Percentiles rank a stretch among this genome's conserved stretches.
Conservation (phyloP, 2,113 vertebrate species). For the Prinia subflava region DNA sequence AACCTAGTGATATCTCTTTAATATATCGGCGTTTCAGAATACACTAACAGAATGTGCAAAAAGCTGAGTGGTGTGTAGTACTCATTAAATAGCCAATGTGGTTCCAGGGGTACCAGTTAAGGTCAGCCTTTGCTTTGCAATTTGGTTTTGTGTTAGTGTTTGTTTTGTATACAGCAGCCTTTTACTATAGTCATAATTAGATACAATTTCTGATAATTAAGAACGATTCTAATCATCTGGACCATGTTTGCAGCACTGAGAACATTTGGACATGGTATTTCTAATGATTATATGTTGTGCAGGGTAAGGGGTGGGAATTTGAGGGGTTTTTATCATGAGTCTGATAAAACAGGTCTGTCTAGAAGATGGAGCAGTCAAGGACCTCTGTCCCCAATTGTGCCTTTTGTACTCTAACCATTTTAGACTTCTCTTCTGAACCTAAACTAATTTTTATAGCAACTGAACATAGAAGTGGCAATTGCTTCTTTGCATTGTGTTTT, state of each 20-base stretch:
- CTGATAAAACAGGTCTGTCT: not conserved
- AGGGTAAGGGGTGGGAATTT: not conserved
- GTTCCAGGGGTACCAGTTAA: constrained; percentile 33
- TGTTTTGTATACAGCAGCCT: constrained; percentile 44
- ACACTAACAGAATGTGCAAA: not conserved
- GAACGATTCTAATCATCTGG: not conserved
- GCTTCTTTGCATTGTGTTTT: not conserved
- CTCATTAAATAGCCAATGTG: not conserved
- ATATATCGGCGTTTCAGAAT: constrained; percentile 1
- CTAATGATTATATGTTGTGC: not conserved
- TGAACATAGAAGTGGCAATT: not conserved
- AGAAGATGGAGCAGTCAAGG: not conserved
- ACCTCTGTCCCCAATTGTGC: not conserved
- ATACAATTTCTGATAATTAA: constrained; percentile 48
- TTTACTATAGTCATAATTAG: constrained; percentile 27
- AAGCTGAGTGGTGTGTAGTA: not conserved
- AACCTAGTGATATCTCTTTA: constrained; percentile 1
- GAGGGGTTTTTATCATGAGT: not conserved
- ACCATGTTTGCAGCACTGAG: not conserved
- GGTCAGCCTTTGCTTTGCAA: constrained; percentile 42
- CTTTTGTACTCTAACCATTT: not conserved
- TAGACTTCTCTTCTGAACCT: not conserved
- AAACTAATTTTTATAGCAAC: not conserved
- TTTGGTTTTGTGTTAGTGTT: constrained; percentile 36
- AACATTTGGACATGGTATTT: not conserved